Evolutionary conservation across 2,113 vertebrate species (phyloP), one percentile per base, ranked within the genome.

Genomic region (Lepidothrix coronata): DNA sequence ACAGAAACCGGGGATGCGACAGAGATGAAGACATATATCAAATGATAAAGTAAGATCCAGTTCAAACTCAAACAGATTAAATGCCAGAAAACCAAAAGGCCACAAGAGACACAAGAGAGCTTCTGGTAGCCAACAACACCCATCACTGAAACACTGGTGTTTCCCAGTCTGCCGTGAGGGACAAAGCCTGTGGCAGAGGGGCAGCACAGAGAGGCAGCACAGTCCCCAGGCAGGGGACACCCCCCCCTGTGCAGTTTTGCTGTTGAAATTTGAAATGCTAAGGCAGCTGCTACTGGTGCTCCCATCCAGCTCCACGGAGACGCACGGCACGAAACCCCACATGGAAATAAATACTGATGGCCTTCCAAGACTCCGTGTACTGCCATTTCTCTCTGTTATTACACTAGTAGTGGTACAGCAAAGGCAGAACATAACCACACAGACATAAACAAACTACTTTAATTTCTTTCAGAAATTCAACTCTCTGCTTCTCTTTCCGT

Each of bases 291-390:
- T 44, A 5, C 14, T 2, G 4, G 9, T 1, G 0, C 43, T 66
- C 48, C 54, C 30, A 43, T 14, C 30, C 4, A 2, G 52, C 44
- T 49, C 31, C 41, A 7, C 7, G 70, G 63, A 37, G 33, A 77
- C 0, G 3, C 49, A 41, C 0, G 2, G 9, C 22, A 46, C 30
- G 48, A 14, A 76, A 39, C 8, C 15, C 13, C 19, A 18, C 20
- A 5, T 0, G 8, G n/a, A 88, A 81, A 61, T 24, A 44, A 80
- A 63, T 37, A 19, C 22, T 14, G 31, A 57, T 37, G n/a, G 19
- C 4, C 17, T 31, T 9, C 72, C 1, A 0, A 77, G 44, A 33
- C 6, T 24, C 14, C 46, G 0, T 8, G 13, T 6, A 1, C n/a
- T 39, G 46, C 17, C 4, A 0, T 33, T 74, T 77, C 76, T 14